phyloP scores from a whole-genome alignment of 2,888 invertebrate species.

The Cataglyphis rosenhaueri region DNA sequence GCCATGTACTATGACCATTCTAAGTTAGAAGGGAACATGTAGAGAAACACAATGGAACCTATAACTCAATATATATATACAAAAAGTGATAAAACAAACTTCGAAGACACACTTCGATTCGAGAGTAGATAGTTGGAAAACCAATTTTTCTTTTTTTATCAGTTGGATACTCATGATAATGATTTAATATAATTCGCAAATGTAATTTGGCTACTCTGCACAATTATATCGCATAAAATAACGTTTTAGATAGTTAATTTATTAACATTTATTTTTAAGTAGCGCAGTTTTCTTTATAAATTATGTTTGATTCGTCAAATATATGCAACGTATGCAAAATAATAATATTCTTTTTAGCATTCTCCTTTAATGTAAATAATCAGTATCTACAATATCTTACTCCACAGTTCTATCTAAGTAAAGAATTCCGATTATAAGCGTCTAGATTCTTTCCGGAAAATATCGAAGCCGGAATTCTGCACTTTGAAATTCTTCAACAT shows the following conservation, averaged over 20 bases:
- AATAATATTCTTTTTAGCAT: not conserved
- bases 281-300: not conserved
- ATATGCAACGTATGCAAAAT: not conserved
- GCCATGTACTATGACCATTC: constrained; percentile 9
- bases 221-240: not conserved
- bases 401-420: not conserved
- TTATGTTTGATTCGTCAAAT: not conserved
- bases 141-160: constrained; percentile 9
- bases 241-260: not conserved
- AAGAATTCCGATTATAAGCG: not conserved
- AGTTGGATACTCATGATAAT: not conserved
- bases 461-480: not conserved
- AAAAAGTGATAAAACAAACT: constrained; percentile 25
- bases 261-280: not conserved
- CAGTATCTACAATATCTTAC: not conserved
- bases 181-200: not conserved
- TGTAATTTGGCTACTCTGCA: not conserved
- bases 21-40: constrained; percentile 5
- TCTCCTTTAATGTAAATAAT: constrained; percentile 2
- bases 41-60: constrained; percentile 1
- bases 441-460: not conserved
- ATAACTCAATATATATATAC: not conserved
- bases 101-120: not conserved
- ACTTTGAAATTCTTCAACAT: constrained; percentile 33
- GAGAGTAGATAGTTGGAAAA: not conserved